Evolutionary conservation across 1,140 invertebrate species (phyloP), one percentile per base, ranked within the genome.

Genomic region (Hestina assimilis): DNA sequence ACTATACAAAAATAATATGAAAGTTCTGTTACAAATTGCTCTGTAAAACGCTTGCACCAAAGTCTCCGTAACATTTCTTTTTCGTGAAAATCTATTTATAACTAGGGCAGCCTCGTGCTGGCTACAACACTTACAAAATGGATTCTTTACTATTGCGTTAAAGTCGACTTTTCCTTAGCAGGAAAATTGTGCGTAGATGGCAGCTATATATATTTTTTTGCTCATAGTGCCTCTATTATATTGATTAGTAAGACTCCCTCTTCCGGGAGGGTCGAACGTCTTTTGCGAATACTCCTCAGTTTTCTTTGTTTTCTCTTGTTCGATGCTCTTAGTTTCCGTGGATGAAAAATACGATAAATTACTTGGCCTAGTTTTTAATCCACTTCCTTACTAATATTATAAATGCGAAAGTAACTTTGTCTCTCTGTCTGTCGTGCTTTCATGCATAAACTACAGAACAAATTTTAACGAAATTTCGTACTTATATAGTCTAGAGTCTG

Each of bases 21-120:
- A 19, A n/a, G 1, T 59, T 69, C 66, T 69, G 12, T 31, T 17
- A 9, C 9, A 43, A 29, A 54, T 20, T 80, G 68, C 75, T 75
- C 83, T 86, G 68, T 66, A 59, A 42, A 52, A 58, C 72, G 71
- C 79, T 78, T 87, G 83, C 81, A 87, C 76, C 83, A 77, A 82
- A 85, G 81, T 82, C 83, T 78, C 82, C 79, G 83, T 83, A 87
- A 87, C 84, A 82, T 87, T 87, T 87, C 84, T 87, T 87, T 86
- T 87, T 85, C 82, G 84, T 85, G 79, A 85, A 87, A 87, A 87
- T 87, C 84, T 87, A 87, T 87, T 87, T 87, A 87, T 87, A 87
- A 87, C 79, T 85, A 87, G 82, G 81, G 77, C 82, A 77, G 76
- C 71, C 72, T 73, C 71, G 74, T 67, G 70, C 66, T 57, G 42